These are phyloP conservation scores for Adoxophyes honmai DNA, from an alignment of 1,140 invertebrate genomes.

Conservation along the genomic window DNA sequence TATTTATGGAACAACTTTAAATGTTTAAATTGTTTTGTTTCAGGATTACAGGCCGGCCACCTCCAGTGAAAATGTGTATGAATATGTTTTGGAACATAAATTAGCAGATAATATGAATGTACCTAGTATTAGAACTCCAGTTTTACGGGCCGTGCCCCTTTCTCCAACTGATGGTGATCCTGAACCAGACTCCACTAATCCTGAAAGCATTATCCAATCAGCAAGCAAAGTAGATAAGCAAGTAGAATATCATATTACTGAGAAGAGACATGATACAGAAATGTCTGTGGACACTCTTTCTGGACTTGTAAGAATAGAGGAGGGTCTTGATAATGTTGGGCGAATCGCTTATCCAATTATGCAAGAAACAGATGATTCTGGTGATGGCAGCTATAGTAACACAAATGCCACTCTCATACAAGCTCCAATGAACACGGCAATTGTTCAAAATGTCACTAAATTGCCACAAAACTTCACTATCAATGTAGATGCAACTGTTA, in stretches of 20 bases:
- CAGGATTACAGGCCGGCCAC: constrained; percentile 73
- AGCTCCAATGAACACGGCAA: constrained; percentile 61
- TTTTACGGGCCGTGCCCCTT: constrained; percentile 55
- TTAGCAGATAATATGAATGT: constrained; percentile 69
- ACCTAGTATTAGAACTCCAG: constrained; percentile 61
- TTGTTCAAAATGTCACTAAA: constrained; percentile 72
- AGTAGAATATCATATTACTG: constrained; percentile 60
- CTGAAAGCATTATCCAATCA: constrained; percentile 67
- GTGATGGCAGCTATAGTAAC: constrained; percentile 57
- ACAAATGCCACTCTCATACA: constrained; percentile 64
- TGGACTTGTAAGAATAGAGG: constrained; percentile 62
- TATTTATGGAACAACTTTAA: neutral
- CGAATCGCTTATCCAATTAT: constrained; percentile 60
- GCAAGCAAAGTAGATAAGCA: constrained; percentile 64
- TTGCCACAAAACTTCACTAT: constrained; percentile 70
- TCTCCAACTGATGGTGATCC: constrained; percentile 57
- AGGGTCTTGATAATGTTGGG: constrained; percentile 55
- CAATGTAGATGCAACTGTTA: constrained; percentile 65
- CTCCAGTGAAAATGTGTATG: constrained; percentile 71
- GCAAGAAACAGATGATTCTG: constrained; percentile 60
- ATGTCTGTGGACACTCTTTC: constrained; percentile 62
- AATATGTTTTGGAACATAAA: constrained; percentile 67
- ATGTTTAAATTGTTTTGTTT: constrained; percentile 37
- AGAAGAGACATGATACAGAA: constrained; percentile 58
- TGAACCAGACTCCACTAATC: constrained; percentile 70